Evolutionary conservation across 1,140 invertebrate species (phyloP), one percentile per base, ranked within the genome.

Genomic region (Anadara kagoshimensis): DNA sequence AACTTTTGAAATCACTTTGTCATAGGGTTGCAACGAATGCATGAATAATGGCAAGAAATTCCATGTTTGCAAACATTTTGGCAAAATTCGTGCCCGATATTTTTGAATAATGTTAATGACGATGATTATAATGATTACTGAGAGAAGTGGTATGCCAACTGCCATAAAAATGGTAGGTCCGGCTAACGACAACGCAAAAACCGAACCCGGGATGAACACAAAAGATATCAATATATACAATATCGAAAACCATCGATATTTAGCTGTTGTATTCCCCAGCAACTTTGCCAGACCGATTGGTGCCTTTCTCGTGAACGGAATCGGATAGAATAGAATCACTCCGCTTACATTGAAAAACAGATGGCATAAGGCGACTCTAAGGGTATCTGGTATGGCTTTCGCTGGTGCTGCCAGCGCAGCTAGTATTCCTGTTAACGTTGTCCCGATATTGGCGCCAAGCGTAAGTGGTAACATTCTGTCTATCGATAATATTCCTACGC

Each of bases 361-460:
- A 65, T 81, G 79, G 58, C 78, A 79, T 8, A 81, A 61, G 14
- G 75, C 74, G 24, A 79, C 59, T 41, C 78, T 75, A 1, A 81
- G 57, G 0, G 74, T 63, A n/a, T 22, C 44, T 26, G 66, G 58
- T 2, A 81, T 74, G 66, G 29, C 80, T 3, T 83, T 77, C 11
- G 87, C 84, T 11, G 76, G 77, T 1, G 90, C 87, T 3, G 92
- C 89, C 41, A 92, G 79, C 0, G 91, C 89, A 16, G 92, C 92
- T 14, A 92, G 76, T n/a, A 91, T 81, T 4, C 86, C 89, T 7
- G 92, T 92, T 3, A 71, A 22, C 16, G 63, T 93, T 16, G 92
- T 93, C 20, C 92, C 92, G 62, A 93, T 87, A 79, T 93, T 93
- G 1, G 91, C 89, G 8, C 92, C 92, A 18, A 93, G 78, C 4